These are phyloP conservation scores for Mellilla xanthometata DNA, from an alignment of 2,888 invertebrate genomes.

Conservation along the genomic window DNA sequence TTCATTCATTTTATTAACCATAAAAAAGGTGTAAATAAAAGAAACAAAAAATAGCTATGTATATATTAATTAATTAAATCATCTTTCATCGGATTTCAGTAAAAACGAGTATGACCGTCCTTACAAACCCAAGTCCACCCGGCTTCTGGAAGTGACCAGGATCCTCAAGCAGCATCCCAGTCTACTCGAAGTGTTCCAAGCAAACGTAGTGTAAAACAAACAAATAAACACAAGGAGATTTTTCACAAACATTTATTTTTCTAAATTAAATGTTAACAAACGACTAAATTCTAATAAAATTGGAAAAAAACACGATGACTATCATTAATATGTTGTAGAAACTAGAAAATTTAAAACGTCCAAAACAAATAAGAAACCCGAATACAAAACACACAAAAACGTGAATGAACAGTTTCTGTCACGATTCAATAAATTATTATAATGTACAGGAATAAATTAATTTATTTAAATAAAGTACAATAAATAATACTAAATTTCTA, in stretches of 20 bases:
- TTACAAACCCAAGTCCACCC: conserved; percentile 38
- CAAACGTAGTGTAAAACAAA: conserved; percentile 45
- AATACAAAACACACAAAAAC: conserved; percentile 9
- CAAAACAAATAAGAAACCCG: background rate
- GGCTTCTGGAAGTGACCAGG: conserved; percentile 63
- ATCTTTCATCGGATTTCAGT: conserved; percentile 1
- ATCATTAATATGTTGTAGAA: conserved; percentile 37
- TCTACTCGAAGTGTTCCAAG: conserved; percentile 78
- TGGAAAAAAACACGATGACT: conserved; percentile 37
- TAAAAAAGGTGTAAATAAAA: too few relatives aligned
- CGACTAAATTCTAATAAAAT: conserved; percentile 60
- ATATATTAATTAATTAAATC: too few relatives aligned
- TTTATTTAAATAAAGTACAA: background rate
- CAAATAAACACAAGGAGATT: conserved; percentile 2
- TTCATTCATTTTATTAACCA: too few relatives aligned
- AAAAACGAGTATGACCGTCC: background rate
- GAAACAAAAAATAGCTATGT: too few relatives aligned
- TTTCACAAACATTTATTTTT: conserved; percentile 57
- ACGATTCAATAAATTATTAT: too few relatives aligned
- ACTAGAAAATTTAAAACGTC: conserved; percentile 38
- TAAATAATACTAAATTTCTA: too few relatives aligned
- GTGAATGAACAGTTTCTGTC: too few relatives aligned
- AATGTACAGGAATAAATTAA: too few relatives aligned
- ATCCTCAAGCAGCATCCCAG: conserved; percentile 75
- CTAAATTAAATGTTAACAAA: conserved; percentile 62